Evolutionary conservation across 2,797 vertebrate species (phyloP), one percentile per base, ranked within the genome.

Genomic region (Neoniphon sammara): DNA sequence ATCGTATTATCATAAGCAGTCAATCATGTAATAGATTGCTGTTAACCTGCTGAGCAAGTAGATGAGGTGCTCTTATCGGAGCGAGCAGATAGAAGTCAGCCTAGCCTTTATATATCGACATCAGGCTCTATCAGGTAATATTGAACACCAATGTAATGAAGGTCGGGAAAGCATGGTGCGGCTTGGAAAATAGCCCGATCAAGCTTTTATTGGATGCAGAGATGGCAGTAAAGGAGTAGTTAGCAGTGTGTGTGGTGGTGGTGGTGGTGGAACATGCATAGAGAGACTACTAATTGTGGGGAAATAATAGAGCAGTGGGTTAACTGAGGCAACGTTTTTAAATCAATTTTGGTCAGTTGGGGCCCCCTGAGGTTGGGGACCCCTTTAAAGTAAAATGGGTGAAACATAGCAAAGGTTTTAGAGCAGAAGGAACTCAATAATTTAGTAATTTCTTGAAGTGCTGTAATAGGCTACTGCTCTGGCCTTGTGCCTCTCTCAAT

Each of bases 381-480:
- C 77, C 73, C 75, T 84, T 76, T 81, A 71, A 84, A 73, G 76
- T 81, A 7, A 89, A 86, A 85, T 69, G 78, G 78, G 72, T 80
- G 39, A 77, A 85, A 82, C 70, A 70, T 70, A 76, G 74, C 62
- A 46, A 61, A 53, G 53, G 73, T 75, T 88, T 75, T 47, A 52
- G 69, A 80, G 63, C 74, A 79, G 68, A 77, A 47, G 27, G 3
- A 58, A 52, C 80, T 84, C 68, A 83, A 83, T 89, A 73, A 91
- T 92, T 89, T 73, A 81, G 74, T 80, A 52, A 84, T 90, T 89
- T 87, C 69, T 90, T 74, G 65, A 81, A 88, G 85, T 76, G 61
- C 74, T 86, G 71, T 83, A 85, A 89, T 69, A 75, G 78, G 67
- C 64, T 67, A 73, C 78, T 65, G 65, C 75, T 80, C 30, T 34